These are phyloP conservation scores for Tetrax tetrax DNA, from an alignment of 2,113 vertebrate species.

Conservation along the genomic window DNA sequence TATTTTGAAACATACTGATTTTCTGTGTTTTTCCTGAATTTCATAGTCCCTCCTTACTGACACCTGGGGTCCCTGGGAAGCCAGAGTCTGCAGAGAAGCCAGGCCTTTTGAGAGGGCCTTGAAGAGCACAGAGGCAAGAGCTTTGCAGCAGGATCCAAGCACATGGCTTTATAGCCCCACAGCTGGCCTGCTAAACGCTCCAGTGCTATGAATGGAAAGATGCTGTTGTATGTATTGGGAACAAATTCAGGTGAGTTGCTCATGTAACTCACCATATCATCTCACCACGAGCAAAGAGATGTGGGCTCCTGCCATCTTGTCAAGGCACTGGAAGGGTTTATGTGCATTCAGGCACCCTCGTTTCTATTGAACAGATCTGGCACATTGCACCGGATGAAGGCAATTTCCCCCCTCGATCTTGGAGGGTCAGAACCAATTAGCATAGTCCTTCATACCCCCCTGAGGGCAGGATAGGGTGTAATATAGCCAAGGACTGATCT, in stretches of 20 bases:
- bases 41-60: background rate
- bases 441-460: slow-evolving; percentile 35
- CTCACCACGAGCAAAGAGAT: fast-evolving
- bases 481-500: slow-evolving; percentile 68
- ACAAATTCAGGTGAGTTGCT: background rate
- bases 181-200: background rate
- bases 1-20: background rate
- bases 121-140: background rate
- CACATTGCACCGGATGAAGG: background rate
- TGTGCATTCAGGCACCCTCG: fast-evolving
- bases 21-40: background rate
- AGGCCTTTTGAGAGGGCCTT: background rate
- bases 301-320: background rate
- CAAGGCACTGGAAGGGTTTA: background rate
- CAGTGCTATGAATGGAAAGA: background rate
- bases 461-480: slow-evolving; percentile 49
- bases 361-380: background rate
- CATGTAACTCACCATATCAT: fast-evolving
- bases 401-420: background rate
- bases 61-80: background rate
- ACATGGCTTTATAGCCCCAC: background rate
- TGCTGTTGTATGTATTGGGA: background rate
- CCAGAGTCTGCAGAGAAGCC: background rate
- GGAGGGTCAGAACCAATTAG: slow-evolving; percentile 45
- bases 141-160: background rate